phyloP scores from a whole-genome alignment of 2,113 vertebrate genomes.

The Chaenocephalus aceratus region DNA sequence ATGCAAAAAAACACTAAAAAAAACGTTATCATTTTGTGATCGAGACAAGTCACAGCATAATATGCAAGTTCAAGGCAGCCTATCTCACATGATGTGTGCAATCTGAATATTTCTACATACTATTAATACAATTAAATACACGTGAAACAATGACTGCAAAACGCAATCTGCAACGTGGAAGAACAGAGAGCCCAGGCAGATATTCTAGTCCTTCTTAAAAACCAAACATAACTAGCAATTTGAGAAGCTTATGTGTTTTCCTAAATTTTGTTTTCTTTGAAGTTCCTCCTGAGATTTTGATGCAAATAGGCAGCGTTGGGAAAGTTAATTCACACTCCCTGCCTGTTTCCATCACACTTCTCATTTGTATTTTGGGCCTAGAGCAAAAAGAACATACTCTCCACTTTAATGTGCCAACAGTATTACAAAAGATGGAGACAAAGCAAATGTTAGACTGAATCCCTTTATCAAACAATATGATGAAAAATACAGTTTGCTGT shows the following conservation, averaged over 20 bases:
- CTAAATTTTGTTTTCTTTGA: neutral
- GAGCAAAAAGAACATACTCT: conserved; percentile 32
- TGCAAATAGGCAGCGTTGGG: conserved; percentile 7
- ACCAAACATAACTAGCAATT: neutral
- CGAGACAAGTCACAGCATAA: neutral
- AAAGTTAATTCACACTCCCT: conserved; percentile 24
- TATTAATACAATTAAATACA: neutral
- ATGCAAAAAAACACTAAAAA: too few species aligned
- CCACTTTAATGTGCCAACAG: conserved; percentile 44
- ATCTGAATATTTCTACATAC: neutral
- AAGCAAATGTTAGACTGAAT: conserved; percentile 35
- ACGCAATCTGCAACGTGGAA: too few species aligned
- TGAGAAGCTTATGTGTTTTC: neutral
- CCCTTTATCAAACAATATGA: conserved; percentile 14
- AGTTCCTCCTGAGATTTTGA: conserved; percentile 11
- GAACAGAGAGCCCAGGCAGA: neutral
- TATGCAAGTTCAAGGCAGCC: neutral
- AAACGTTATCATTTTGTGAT: too few species aligned
- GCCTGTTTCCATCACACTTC: conserved; percentile 23
- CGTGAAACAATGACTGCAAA: neutral
- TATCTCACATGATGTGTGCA: neutral
- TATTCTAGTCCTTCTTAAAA: neutral
- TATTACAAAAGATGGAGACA: conserved; percentile 17
- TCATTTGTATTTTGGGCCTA: conserved; percentile 42
- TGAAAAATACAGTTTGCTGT: conserved; percentile 24